Conservation (phyloP, 2,888 invertebrate species). For the Euplexia lucipara region DNA sequence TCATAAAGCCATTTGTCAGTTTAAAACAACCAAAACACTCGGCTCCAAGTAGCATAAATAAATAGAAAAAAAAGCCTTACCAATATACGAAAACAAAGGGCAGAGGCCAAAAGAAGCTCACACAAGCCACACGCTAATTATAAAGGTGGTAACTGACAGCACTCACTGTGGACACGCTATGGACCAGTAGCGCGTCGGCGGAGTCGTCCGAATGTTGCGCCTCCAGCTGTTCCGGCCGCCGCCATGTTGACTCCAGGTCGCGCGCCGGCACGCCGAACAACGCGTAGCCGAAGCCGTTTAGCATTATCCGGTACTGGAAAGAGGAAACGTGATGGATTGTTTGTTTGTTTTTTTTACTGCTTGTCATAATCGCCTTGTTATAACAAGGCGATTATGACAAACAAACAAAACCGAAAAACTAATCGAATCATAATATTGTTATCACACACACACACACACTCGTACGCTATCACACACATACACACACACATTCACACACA, state of each 20-base stretch:
- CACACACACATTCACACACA: no score
- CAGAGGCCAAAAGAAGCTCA: slow-evolving; percentile 62
- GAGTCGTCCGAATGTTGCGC: slow-evolving; percentile 86
- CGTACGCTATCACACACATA: no score
- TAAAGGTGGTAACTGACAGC: slow-evolving; percentile 86
- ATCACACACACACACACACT: no score
- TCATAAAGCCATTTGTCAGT: neutral
- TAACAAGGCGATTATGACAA: no score
- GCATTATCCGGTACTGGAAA: slow-evolving; percentile 95
- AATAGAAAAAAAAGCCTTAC: slow-evolving; percentile 59
- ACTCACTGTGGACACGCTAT: slow-evolving; percentile 92
- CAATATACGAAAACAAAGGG: slow-evolving; percentile 35
- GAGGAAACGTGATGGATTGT: neutral
- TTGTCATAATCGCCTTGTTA: no score
- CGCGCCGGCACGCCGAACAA: slow-evolving; percentile 94
- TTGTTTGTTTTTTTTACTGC: no score
- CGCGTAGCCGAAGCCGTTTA: slow-evolving; percentile 95
- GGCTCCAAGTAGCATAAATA: slow-evolving; percentile 17
- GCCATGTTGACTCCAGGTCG: slow-evolving; percentile 94
- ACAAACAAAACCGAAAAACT: no score
- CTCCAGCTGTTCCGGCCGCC: slow-evolving; percentile 91
- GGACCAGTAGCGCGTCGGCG: slow-evolving; percentile 90
- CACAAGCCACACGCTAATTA: slow-evolving; percentile 68
- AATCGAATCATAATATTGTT: no score
- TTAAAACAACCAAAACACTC: slow-evolving; percentile 7